These are phyloP conservation scores for Cephus pygmeus DNA, from an alignment of 2,888 invertebrate species.

Conservation along the genomic window DNA sequence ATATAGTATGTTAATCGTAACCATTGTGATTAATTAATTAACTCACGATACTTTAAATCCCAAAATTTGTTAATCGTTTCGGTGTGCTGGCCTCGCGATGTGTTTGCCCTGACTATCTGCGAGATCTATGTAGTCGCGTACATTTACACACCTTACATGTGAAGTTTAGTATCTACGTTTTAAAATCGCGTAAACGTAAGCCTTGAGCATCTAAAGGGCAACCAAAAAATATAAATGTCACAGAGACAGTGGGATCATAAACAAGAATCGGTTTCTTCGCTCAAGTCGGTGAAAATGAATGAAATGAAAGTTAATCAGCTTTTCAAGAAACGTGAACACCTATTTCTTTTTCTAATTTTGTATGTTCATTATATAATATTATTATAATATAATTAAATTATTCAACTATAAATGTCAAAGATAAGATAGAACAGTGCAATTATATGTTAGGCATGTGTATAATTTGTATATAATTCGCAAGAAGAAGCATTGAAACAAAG, in stretches of 20 bases:
- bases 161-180: too few relatives aligned
- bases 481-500: not conserved
- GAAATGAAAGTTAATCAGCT: not conserved
- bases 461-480: not conserved
- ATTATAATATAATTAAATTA: not conserved
- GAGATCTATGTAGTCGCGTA: not conserved
- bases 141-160: not conserved
- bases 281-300: not conserved
- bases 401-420: not conserved
- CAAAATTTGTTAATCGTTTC: too few relatives aligned
- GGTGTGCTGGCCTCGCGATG: too few relatives aligned
- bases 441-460: not conserved
- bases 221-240: not conserved
- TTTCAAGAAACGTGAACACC: not conserved
- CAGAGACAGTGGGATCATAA: not conserved
- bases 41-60: too few relatives aligned
- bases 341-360: not conserved
- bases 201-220: not conserved
- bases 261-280: not conserved
- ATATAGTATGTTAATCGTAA: too few relatives aligned
- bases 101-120: not conserved
- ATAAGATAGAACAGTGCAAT: not conserved
- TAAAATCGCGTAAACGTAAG: not conserved
- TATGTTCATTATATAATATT: not conserved
- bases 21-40: too few relatives aligned